A percentile compares a stretch with the other conserved stretches of the same genome.
phyloP scores from a whole-genome alignment of 2,113 vertebrate genomes.

The Scartelaos histophorus region DNA sequence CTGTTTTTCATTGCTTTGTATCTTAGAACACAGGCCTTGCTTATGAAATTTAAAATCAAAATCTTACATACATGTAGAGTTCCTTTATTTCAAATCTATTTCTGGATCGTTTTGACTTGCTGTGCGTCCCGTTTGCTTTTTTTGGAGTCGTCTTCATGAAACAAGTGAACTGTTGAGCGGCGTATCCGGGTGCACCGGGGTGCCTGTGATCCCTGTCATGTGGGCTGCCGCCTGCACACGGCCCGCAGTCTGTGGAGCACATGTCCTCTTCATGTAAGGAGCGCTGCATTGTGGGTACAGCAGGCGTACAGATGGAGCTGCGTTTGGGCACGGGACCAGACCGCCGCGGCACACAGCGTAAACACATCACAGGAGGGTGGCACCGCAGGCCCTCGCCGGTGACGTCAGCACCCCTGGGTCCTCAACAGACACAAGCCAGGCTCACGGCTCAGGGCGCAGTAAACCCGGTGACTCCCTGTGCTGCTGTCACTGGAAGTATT shows the following conservation, averaged over 20 bases:
- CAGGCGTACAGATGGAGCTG: constrained; percentile 53
- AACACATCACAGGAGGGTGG: constrained; percentile 67
- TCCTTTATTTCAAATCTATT: no score
- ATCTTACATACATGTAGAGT: no score
- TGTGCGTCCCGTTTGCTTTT: not conserved
- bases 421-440: constrained; percentile 58
- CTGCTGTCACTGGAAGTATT: constrained; percentile 24
- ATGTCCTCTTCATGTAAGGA: constrained; percentile 16
- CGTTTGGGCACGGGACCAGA: constrained; percentile 51
- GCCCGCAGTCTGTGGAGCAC: not conserved
- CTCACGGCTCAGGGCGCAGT: constrained; percentile 20
- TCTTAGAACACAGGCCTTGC: no score
- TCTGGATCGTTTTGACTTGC: no score
- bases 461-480: constrained; percentile 50
- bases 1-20: no score
- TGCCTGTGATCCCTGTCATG: not conserved
- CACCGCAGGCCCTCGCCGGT: constrained; percentile 60
- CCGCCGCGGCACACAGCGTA: constrained; percentile 40
- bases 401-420: constrained; percentile 62
- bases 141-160: not conserved
- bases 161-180: not conserved
- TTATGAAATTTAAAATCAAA: no score
- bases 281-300: constrained; percentile 38
- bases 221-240: not conserved
- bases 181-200: not conserved